Evolutionary conservation across 2,888 invertebrate genomes (phyloP), one percentile per base, ranked within the genome.

Genomic region (Trissolcus japonicus): DNA sequence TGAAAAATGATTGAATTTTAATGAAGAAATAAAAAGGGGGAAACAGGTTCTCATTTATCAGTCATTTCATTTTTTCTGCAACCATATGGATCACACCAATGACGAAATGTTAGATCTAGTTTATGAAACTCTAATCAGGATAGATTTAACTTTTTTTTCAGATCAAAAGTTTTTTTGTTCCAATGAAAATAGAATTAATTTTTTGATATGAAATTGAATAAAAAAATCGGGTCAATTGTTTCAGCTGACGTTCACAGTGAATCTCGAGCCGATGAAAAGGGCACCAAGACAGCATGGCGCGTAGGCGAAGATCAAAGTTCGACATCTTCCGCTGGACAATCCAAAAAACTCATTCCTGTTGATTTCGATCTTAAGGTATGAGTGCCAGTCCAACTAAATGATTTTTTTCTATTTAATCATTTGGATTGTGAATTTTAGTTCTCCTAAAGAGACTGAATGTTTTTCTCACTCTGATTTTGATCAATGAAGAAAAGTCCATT

Each of bases 351-450:
- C 40, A 87, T 88, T 69, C 87, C 87, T n/a, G 86, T 87, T 19
- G 88, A 88, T 76, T 87, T 88, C 54, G 87, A 87, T 80, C 79
- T 87, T 2, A 86, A 86, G 84, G 87, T 86, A 43, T 35, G 11
- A 35, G 4, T 4, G 29, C 29, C 29, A 29, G 2, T 9, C 29
- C 6, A 21, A 21, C 21, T n/a, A 21, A 21, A 21, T 21, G n/a
- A 21, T 21, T 29, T 29, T 4, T 29, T 29, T 9, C 4, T 29
- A 29, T 29, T 29, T 29, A 29, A 29, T 29, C 6, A 4, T 6
- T 29, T 2, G 1, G 29, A 7, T 29, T 29, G 6, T 29, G 9
- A 29, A 29, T 29, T 29, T 29, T 29, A 29, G 29, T 6, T 29
- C 9, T 29, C 29, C 29, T 29, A 29, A 29, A 29, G 29, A 6